Conservation (phyloP, 2,797 vertebrate genomes). For the Poecilia wingei region DNA sequence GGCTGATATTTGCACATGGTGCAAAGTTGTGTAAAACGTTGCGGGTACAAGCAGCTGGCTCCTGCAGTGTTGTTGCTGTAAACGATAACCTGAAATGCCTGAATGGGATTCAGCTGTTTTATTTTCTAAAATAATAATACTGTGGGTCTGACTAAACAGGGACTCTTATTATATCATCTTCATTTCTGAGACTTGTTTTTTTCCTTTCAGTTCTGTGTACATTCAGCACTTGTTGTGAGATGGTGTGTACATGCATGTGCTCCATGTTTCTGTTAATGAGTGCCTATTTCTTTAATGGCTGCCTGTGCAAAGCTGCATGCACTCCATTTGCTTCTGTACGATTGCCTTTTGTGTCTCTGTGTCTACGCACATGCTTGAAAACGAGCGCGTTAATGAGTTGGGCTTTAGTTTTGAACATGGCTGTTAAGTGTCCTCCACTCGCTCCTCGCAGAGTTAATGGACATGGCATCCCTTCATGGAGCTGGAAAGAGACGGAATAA, state of each 20-base stretch:
- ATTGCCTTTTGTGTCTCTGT: constrained; percentile 29
- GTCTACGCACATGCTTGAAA: constrained; percentile 37
- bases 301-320: constrained; percentile 34
- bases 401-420: constrained; percentile 49
- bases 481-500: constrained; percentile 20
- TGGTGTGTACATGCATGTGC: constrained; percentile 1
- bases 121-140: constrained; percentile 27
- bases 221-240: background rate
- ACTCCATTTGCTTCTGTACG: constrained; percentile 30
- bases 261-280: constrained; percentile 47
- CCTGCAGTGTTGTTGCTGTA: constrained; percentile 44
- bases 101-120: constrained; percentile 21
- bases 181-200: constrained; percentile 12
- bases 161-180: constrained; percentile 39
- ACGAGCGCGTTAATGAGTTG: constrained; percentile 54
- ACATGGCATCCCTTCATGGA: constrained; percentile 59
- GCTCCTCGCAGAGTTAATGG: constrained; percentile 56
- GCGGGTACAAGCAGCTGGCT: constrained; percentile 9
- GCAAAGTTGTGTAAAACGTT: constrained; percentile 6
- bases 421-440: constrained; percentile 48
- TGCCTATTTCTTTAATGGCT: constrained; percentile 58
- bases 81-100: constrained; percentile 46
- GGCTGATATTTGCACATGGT: constrained; percentile 21
- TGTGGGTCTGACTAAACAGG: background rate
- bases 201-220: constrained; percentile 4